A percentile compares a stretch with the other conserved stretches of the same genome.
phyloP scores from a whole-genome alignment of 1,140 invertebrate species.

The Liolophura sinensis region DNA sequence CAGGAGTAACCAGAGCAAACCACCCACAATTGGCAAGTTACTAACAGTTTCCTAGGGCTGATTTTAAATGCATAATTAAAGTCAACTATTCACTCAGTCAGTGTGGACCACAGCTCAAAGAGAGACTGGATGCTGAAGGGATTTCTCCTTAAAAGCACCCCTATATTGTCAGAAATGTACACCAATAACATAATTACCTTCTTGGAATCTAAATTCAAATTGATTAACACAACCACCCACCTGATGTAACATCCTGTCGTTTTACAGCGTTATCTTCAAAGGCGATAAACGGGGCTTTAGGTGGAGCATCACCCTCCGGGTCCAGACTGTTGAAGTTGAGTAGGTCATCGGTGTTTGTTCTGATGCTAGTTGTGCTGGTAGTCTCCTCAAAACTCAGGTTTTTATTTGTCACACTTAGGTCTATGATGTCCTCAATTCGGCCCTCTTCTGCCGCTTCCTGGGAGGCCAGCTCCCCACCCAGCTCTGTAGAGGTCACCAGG shows the following conservation, averaged over 20 bases:
- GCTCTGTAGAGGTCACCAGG: neutral
- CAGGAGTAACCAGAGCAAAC: too few relatives aligned
- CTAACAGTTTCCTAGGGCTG: too few relatives aligned
- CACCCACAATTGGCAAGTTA: too few relatives aligned
- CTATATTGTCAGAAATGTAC: too few relatives aligned
- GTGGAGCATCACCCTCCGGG: conserved; percentile 17
- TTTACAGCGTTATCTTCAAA: conserved; percentile 47
- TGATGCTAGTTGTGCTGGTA: conserved; percentile 11
- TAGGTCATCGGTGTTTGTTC: conserved; percentile 30
- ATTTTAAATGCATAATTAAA: too few relatives aligned
- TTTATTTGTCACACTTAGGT: conserved; percentile 33
- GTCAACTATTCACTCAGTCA: too few relatives aligned
- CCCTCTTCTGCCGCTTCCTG: conserved; percentile 6
- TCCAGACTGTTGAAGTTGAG: conserved; percentile 39
- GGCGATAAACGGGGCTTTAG: conserved; percentile 39
- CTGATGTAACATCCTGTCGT: conserved; percentile 36
- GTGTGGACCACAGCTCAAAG: too few relatives aligned
- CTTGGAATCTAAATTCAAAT: too few relatives aligned
- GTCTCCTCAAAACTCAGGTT: conserved; percentile 20
- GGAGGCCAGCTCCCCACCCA: neutral
- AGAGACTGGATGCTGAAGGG: too few relatives aligned
- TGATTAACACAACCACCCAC: too few relatives aligned
- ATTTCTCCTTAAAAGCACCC: too few relatives aligned
- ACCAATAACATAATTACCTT: too few relatives aligned
- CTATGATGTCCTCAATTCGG: conserved; percentile 41